Percentiles rank a stretch among this genome's conserved stretches.
phyloP scores from a whole-genome alignment of 2,888 invertebrate genomes.

The Calameuta filiformis region DNA sequence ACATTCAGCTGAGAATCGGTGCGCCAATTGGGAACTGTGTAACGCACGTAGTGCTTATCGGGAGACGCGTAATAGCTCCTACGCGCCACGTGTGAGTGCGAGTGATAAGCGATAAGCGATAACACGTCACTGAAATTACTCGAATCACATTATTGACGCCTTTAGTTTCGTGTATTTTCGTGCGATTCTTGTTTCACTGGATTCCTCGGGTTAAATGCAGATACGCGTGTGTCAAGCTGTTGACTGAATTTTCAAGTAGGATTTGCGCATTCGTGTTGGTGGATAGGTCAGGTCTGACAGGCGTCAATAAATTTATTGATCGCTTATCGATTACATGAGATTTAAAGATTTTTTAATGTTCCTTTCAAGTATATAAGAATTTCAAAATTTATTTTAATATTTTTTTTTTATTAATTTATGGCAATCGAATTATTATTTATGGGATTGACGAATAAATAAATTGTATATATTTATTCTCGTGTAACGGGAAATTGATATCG shows the following conservation, averaged over 20 bases:
- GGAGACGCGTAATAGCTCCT: conserved; percentile 17
- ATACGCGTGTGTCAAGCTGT: neutral
- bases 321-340: neutral
- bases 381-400: neutral
- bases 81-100: neutral
- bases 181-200: neutral
- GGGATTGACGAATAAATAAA: neutral
- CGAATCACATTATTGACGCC: neutral
- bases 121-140: neutral
- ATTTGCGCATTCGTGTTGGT: neutral
- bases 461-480: neutral
- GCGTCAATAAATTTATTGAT: neutral
- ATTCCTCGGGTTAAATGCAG: neutral
- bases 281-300: neutral
- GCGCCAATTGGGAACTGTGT: conserved; percentile 25
- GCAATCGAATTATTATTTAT: neutral
- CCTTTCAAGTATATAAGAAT: neutral
- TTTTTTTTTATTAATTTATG: neutral
- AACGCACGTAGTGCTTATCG: conserved; percentile 14
- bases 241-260: neutral
- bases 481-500: neutral
- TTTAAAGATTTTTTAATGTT: neutral
- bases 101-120: neutral
- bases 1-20: conserved; percentile 20
- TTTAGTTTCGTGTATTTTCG: neutral